Evolutionary conservation across 2,113 vertebrate genomes (phyloP), one percentile per base, ranked within the genome.

Genomic region (Martes martes): DNA sequence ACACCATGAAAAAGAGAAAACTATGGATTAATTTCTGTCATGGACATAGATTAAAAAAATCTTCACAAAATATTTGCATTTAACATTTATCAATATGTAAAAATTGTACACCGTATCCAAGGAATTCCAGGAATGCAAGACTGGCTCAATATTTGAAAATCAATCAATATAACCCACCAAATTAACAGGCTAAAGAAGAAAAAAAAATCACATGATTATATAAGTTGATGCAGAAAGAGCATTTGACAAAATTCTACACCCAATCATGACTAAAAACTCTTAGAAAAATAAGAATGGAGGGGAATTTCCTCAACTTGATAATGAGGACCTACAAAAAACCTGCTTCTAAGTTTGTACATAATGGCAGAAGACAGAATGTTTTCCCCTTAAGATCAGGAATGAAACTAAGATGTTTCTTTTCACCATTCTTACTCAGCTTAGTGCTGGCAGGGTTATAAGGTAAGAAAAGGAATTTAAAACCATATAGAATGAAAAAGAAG

Each of bases 101-200:
- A 88, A 39, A n/a, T 11, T 71, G 28, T 47, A 24, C 1, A 1
- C 6, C 0, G 0, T 11, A 59, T 36, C 16, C 18, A 50, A 39
- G 33, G 71, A 33, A 59, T 33, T 82, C 33, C 28, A 61, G 33
- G 42, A 28, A 83, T 14, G 39, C 16, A 59, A 94, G 63, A 2
- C 14, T 33, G 63, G 63, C 11, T 94, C 47, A 42, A 28, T 83
- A 92, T n/a, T 52, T 89, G 50, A 83, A 78, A 92, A 67, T 65
- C 55, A 52, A 21, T 19, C 65, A 65, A 0, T 39, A 31, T 36
- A 21, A 67, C 18, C 13, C 6, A 39, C 31, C 7, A 7, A 18
- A 39, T 57, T 16, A 50, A 59, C 1, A n/a, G 39, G 11, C 24
- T 76, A 50, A 57, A 21, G 92, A 83, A 91, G 31, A 91, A 63